Evolutionary conservation across 1,140 invertebrate genomes (phyloP), one percentile per base, ranked within the genome.

Genomic region (Arion vulgaris): DNA sequence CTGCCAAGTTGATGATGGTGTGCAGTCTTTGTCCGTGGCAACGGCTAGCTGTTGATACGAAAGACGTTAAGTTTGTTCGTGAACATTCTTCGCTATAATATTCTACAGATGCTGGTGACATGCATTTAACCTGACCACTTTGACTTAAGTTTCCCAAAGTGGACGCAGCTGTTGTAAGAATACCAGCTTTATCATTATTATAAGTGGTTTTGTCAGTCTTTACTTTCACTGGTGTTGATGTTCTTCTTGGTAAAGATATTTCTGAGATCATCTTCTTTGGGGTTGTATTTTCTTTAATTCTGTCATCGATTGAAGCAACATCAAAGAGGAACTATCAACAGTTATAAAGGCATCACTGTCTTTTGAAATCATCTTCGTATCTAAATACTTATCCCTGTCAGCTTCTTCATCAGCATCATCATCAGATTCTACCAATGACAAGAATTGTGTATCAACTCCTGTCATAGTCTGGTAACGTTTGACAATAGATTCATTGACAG

Each of bases 401-500:
- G 23, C 7, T 9, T 76, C 74, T 53, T 76, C 45, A 11, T 28
- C 74, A 49, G 41, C 49, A 9, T 45, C 45, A 34, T 1, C 74
- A n/a, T n/a, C n/a, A 19, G 34, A 26, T 73, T 39, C n/a, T 73
- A 23, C 2, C 26, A 2, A n/a, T 4, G 49, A 13, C 45, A 32
- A 0, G 9, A n/a, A 1, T 11, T 51, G 32, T 5, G 2, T 9
- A 5, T 17, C 13, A 1, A 15, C 36, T 34, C 19, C n/a, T 36
- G 41, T 13, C 49, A 53, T 17, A 34, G 13, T 76, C 34, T 76
- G 71, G 41, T 26, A 41, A 1, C 11, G 38, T 23, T n/a, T 49
- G 1, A 79, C 38, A 26, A 66, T 36, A 28, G 76, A 79, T 36
- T 62, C 78, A 53, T 80, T 80, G 62, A 45, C 78, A 13, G 78